Evolutionary conservation across 1,140 invertebrate genomes (phyloP).

Genomic region (Protaetia brevitarsis): DNA sequence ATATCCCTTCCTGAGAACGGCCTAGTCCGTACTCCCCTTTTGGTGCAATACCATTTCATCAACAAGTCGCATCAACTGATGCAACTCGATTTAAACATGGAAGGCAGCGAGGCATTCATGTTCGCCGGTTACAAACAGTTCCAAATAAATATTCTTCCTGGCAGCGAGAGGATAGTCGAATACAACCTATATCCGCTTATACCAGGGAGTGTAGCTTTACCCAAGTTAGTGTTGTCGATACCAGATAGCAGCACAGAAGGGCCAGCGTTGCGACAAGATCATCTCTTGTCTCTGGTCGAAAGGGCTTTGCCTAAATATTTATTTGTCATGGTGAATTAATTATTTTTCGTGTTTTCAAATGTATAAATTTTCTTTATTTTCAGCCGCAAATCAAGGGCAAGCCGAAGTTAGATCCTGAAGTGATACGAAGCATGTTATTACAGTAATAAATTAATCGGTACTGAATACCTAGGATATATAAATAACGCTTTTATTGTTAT

Average conservation of each 20-base stretch:
- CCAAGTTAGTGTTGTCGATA: conserved; percentile 61
- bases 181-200: conserved; percentile 74
- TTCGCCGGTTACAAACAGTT: conserved; percentile 84
- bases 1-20: conserved; percentile 71
- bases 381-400: conserved; percentile 43
- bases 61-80: conserved; percentile 71
- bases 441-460: too few relatives aligned
- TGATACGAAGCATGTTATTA: conserved; percentile 1
- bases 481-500: too few relatives aligned
- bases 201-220: conserved; percentile 66
- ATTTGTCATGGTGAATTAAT: conserved; percentile 56
- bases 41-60: conserved; percentile 66
- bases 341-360: background rate
- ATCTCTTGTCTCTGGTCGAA: conserved; percentile 47
- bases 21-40: conserved; percentile 66
- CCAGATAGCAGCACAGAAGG: conserved; percentile 50
- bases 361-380: conserved; percentile 28
- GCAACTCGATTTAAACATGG: conserved; percentile 71
- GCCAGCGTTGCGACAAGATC: conserved; percentile 51
- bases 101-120: conserved; percentile 84
- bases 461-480: too few relatives aligned
- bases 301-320: conserved; percentile 58
- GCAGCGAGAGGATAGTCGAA: conserved; percentile 57
- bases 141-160: conserved; percentile 64
- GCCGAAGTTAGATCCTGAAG: conserved; percentile 20